Evolutionary conservation across 1,140 invertebrate genomes (phyloP).

Genomic region (Pseudomyrmex cubaensis): DNA sequence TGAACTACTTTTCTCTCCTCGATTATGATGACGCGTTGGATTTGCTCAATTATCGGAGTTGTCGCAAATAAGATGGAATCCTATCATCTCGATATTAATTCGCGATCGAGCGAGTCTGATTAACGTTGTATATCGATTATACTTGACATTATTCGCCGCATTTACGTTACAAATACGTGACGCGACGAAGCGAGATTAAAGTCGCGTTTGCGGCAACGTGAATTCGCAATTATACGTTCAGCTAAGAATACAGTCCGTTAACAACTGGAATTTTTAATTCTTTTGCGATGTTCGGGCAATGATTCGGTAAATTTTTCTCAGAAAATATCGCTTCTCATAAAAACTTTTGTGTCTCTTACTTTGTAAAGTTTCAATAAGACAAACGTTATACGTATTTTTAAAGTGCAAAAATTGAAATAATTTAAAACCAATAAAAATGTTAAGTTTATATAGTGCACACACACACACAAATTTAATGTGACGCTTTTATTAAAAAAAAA

Average conservation of each 20-base stretch:
- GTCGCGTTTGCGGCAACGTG: constrained; percentile 46
- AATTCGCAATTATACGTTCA: constrained; percentile 21
- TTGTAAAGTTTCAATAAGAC: too few relatives aligned
- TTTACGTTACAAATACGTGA: constrained; percentile 39
- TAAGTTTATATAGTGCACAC: too few relatives aligned
- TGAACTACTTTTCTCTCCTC: background rate
- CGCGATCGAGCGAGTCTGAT: constrained; percentile 13
- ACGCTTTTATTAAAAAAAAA: too few relatives aligned
- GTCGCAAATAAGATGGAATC: background rate
- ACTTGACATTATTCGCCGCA: constrained; percentile 53
- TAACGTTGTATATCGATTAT: constrained; percentile 30
- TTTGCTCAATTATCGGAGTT: background rate
- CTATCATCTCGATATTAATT: constrained; percentile 54
- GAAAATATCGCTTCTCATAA: too few relatives aligned
- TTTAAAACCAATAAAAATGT: too few relatives aligned
- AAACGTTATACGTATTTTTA: too few relatives aligned
- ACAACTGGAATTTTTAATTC: background rate
- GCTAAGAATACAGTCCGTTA: background rate
- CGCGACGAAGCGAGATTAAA: constrained; percentile 26
- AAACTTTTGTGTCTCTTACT: too few relatives aligned
- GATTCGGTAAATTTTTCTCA: too few relatives aligned
- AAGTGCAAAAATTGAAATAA: too few relatives aligned
- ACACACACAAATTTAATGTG: too few relatives aligned
- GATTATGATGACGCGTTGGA: background rate
- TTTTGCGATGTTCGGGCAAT: too few relatives aligned